phyloP scores from a whole-genome alignment of 2,797 vertebrate species.

The Phoeniculus purpureus region DNA sequence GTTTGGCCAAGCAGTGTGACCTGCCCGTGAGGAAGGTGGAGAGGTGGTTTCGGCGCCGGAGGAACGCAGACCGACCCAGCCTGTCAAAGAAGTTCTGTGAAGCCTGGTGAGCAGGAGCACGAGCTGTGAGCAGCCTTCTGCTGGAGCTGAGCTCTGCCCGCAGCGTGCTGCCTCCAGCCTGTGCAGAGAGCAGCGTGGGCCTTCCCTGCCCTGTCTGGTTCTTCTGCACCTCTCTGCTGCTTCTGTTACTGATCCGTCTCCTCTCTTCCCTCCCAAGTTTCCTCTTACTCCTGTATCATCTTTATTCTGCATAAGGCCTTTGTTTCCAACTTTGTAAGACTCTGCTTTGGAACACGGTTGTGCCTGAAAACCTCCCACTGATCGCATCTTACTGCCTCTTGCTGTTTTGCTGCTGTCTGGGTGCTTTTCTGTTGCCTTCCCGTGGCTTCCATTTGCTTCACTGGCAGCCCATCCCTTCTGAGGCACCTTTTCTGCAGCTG shows the following conservation, averaged over 20 bases:
- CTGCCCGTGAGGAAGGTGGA: constrained; percentile 83
- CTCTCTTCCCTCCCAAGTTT: not conserved
- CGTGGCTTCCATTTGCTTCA: not conserved
- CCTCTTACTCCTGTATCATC: not conserved
- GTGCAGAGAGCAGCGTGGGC: not conserved
- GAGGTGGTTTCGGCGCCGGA: constrained; percentile 87
- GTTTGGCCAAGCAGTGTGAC: constrained; percentile 80
- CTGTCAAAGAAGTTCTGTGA: constrained; percentile 91
- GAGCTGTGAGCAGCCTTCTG: not conserved
- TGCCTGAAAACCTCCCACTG: not conserved
- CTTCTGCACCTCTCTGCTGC: not conserved
- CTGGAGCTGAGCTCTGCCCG: rapidly evolving
- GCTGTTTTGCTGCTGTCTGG: not conserved
- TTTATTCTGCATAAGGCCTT: not conserved
- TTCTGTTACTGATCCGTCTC: not conserved
- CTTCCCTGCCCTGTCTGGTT: not conserved
- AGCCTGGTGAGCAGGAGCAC: constrained; percentile 81
- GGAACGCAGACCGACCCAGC: constrained; percentile 85
- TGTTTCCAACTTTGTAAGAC: not conserved
- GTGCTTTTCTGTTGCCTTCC: not conserved
- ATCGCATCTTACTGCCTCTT: not conserved
- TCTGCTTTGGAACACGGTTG: not conserved
- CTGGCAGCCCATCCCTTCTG: not conserved
- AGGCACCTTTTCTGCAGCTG: not conserved
- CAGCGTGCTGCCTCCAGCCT: not conserved